phyloP scores from a whole-genome alignment of 2,113 vertebrate species.

The Coracopsis vasa region DNA sequence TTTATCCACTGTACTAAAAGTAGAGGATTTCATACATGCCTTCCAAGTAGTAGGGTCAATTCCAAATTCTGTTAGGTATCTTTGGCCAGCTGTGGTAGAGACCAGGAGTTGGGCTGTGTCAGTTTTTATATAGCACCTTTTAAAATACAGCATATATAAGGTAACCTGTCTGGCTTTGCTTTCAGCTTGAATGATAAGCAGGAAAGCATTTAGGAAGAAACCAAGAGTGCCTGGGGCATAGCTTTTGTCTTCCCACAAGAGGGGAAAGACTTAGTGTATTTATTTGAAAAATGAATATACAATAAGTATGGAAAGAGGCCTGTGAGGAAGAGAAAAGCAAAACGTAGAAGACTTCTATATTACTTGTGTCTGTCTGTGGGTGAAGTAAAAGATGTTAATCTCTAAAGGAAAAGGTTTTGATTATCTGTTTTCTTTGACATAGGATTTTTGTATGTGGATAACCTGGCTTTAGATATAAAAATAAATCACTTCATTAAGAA shows the following conservation, averaged over 20 bases:
- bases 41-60: not conserved
- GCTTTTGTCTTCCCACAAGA: not conserved
- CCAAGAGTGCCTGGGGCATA: not conserved
- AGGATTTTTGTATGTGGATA: conserved; percentile 18
- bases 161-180: not conserved
- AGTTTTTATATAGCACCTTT: not conserved
- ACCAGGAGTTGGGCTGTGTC: not conserved
- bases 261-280: not conserved
- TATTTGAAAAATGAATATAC: not conserved
- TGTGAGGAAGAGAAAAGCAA: not conserved
- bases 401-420: not conserved
- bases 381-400: not conserved
- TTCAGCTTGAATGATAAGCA: not conserved
- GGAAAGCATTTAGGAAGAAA: not conserved
- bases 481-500: not conserved
- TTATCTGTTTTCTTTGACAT: not conserved
- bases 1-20: not conserved
- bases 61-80: not conserved
- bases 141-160: not conserved
- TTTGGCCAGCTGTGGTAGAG: not conserved
- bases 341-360: not conserved
- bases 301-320: not conserved
- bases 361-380: not conserved
- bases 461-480: not conserved
- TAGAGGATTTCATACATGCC: not conserved